Evolutionary conservation across 2,888 invertebrate species (phyloP), one percentile per base, ranked within the genome.

Genomic region (Andrena camellia): DNA sequence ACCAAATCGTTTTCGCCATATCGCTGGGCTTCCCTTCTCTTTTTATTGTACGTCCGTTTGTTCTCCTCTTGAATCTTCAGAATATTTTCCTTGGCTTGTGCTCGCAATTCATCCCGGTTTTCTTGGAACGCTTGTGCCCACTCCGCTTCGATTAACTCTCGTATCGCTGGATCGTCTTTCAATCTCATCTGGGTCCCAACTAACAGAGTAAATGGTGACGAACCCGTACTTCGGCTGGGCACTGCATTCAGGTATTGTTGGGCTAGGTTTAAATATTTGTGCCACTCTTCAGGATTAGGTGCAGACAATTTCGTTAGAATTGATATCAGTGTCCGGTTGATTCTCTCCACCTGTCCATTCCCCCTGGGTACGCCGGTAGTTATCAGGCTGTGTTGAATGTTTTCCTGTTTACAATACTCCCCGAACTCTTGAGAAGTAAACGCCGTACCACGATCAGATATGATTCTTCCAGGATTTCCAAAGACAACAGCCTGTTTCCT

Each of bases 1-100:
- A 93, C 92, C 20, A 90, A 52, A 54, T 91, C 88, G 20, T 83
- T 86, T n/a, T 78, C 73, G 42, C 81, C 23, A 80, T 90, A 90
- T 60, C 63, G 63, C 7, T 31, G 68, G 7, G 87, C 82, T 7
- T 29, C 67, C 26, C 83, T 88, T 48, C 84, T 35, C 52, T 69
- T 78, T 23, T 54, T 74, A 17, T 83, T 83, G 33, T 67, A 85
- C 0, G 23, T 73, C 17, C 70, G 63, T 23, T 82, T 62, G 68
- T 87, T 88, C 71, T 88, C 88, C 6, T 74, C 57, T 71, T 89
- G 89, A 5, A 88, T 82, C 17, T 81, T 78, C 2, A 54, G 17
- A 23, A 90, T 84, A n/a, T 67, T 79, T n/a, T 76, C 26, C 69
- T 74, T 83, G 0, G 88, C 87, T 31, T 69, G 33, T 2, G 73